Conservation (phyloP, 2,113 vertebrate species). For the Columba livia region DNA sequence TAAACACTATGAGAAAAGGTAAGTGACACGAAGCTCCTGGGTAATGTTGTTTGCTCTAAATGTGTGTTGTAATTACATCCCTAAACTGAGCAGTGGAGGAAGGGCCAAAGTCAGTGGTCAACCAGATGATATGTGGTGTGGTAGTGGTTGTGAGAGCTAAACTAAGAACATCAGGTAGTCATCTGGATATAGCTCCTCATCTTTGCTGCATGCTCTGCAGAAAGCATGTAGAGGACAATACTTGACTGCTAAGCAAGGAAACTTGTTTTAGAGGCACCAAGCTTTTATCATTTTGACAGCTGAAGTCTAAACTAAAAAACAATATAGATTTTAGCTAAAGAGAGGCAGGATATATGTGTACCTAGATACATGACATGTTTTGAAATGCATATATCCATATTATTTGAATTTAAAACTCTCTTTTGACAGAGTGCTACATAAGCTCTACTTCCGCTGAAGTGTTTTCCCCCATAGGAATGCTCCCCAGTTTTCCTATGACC, state of each 20-base stretch:
- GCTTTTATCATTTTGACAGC: neutral
- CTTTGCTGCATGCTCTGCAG: neutral
- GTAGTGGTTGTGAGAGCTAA: neutral
- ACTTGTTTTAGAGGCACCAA: neutral
- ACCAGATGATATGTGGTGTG: neutral
- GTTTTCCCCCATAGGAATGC: neutral
- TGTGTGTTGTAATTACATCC: neutral
- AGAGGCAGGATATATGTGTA: neutral
- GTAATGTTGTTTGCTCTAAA: neutral
- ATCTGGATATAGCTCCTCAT: neutral
- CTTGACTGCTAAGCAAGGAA: neutral
- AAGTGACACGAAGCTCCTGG: neutral
- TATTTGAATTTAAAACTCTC: neutral
- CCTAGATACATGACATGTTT: neutral
- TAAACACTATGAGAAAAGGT: neutral
- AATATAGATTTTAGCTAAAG: neutral
- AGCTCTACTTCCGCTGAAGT: neutral
- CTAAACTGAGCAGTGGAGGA: neutral
- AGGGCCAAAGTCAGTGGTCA: neutral
- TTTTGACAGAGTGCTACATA: accelerated
- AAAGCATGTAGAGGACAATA: neutral
- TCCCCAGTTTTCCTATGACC: neutral
- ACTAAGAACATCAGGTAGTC: too few species aligned
- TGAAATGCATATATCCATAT: neutral
- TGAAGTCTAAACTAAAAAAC: neutral